Conservation (phyloP, 2,113 vertebrate genomes). For the Corynorhinus townsendii region DNA sequence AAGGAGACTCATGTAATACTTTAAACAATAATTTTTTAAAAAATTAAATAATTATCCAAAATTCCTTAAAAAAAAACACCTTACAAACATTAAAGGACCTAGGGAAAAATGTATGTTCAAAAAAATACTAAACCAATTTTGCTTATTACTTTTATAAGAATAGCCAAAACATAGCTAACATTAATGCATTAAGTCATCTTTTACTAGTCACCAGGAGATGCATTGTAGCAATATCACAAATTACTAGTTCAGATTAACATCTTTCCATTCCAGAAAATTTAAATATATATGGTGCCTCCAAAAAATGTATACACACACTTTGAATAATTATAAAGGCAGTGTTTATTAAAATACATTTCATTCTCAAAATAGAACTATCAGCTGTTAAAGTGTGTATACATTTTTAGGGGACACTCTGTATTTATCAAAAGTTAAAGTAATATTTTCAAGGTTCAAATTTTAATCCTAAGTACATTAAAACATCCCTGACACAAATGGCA, state of each 20-base stretch:
- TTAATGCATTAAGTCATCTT: not conserved
- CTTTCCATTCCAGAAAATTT: slow-evolving; percentile 2
- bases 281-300: not conserved
- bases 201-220: not conserved
- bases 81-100: not conserved
- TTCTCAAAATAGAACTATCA: no score
- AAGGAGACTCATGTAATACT: no score
- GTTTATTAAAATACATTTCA: no score
- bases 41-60: no score
- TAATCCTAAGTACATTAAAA: slow-evolving; percentile 25
- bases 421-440: slow-evolving; percentile 21
- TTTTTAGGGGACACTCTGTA: not conserved
- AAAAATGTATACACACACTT: no score
- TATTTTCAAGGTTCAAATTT: not conserved
- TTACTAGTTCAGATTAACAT: slow-evolving; percentile 17
- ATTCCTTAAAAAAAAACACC: not conserved
- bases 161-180: not conserved
- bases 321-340: no score
- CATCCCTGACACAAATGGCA: not conserved
- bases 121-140: slow-evolving; percentile 10
- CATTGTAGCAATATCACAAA: not conserved
- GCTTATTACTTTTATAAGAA: not conserved
- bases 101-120: not conserved
- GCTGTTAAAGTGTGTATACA: no score
- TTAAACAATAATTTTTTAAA: no score